These are phyloP conservation scores for Stomatorhinus walkeri DNA, from an alignment of 2,797 vertebrate species.

Conservation along the genomic window DNA sequence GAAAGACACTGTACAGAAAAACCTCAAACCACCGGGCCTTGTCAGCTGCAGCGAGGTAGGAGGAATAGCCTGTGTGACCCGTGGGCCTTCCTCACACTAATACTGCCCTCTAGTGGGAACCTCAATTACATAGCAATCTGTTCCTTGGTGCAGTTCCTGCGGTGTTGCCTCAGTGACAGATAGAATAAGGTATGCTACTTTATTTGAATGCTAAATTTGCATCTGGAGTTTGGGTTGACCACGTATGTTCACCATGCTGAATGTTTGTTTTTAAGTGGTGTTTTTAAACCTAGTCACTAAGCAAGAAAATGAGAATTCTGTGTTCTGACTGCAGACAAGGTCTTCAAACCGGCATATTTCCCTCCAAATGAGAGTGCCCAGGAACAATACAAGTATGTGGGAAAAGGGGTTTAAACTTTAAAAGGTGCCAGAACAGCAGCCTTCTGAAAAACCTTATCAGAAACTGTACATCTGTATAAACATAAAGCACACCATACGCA, in stretches of 20 bases:
- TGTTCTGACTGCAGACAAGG: constrained; percentile 23
- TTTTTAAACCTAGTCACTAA: constrained; percentile 17
- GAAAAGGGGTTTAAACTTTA: background rate
- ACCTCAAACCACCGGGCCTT: background rate
- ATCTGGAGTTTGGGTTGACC: background rate
- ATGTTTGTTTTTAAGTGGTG: constrained; percentile 11
- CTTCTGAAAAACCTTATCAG: background rate
- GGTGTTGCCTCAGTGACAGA: background rate
- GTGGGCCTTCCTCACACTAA: background rate
- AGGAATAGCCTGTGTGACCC: background rate
- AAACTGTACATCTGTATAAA: background rate
- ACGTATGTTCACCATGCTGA: constrained; percentile 7
- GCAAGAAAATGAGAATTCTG: constrained; percentile 23
- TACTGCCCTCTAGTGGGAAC: constrained; percentile 26
- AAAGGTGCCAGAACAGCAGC: background rate
- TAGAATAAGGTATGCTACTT: constrained; percentile 8
- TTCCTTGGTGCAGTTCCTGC: background rate
- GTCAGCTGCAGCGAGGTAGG: background rate
- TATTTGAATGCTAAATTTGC: constrained; percentile 13
- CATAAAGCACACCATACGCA: background rate
- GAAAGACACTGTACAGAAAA: constrained; percentile 5
- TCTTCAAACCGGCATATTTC: constrained; percentile 20
- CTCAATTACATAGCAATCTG: background rate
- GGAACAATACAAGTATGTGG: background rate
- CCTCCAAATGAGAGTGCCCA: constrained; percentile 13